Evolutionary conservation across 2,888 invertebrate species (phyloP), one percentile per base, ranked within the genome.

Genomic region (Nysson spinosus): DNA sequence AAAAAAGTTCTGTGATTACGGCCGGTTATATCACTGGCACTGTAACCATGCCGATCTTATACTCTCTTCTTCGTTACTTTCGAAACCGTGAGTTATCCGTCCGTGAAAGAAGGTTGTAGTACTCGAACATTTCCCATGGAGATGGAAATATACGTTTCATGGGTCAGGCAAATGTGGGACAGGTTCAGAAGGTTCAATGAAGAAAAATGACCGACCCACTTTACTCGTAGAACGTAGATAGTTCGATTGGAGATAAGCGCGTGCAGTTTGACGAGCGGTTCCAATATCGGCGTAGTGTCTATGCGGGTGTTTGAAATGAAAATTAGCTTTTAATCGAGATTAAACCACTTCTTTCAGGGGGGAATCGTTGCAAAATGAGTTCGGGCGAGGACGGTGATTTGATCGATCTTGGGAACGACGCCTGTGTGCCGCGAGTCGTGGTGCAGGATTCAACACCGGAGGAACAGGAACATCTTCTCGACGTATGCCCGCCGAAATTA

Each of bases 381-480:
- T 75, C 80, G 5, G 62, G 68, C 17, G 84, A 85, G 19, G 84
- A 86, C 30, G 82, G 82, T 20, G 86, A 87, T 60, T 62, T 85
- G 50, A 86, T 87, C 60, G 85, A 86, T 61, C 79, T 87, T 11
- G 83, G 80, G 20, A 83, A 74, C 24, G 81, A 80, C 7, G 62
- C 54, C 12, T 78, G 78, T 47, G 70, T 75, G 11, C 64, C 80
- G 4, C 71, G 78, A 0, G 64, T 76, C 0, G 26, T 72, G 1
- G 20, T 66, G 1, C 34, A 72, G 1, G 75, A 83, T n/a, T 70
- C 75, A 7, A 81, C 78, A 1, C 64, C 77, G 11, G 86, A 86
- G n/a, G 86, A 87, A 20, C 85, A 85, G 16, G 87, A 87, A 14
- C 87, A 87, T 42, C 74, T 87, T 3, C 69, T 87, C 26, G 87